A percentile compares a stretch with the other conserved stretches of the same genome.
Evolutionary conservation across 2,113 vertebrate species (phyloP).

Genomic region (Menidia beryllina): DNA sequence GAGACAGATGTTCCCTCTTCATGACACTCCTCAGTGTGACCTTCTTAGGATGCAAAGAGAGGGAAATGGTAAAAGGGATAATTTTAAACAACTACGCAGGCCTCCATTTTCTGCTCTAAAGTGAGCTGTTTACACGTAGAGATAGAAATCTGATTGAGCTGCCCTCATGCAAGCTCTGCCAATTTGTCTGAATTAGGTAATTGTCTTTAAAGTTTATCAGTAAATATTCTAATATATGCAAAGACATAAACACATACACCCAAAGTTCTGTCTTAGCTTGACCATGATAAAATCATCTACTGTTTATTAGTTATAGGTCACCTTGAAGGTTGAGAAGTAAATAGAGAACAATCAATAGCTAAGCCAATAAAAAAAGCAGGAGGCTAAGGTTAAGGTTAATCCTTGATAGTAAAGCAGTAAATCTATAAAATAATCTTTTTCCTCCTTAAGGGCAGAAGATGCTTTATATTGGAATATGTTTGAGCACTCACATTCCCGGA

Average conservation of each 20-base stretch:
- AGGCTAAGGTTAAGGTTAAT: conserved; percentile 78
- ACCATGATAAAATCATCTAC: conserved; percentile 41
- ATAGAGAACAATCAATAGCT: conserved; percentile 75
- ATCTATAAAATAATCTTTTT: conserved; percentile 82
- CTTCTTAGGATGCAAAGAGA: conserved; percentile 65
- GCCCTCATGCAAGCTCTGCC: too few relatives aligned
- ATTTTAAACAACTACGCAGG: conserved; percentile 10
- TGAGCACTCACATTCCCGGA: too few relatives aligned
- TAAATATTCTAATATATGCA: conserved; percentile 17
- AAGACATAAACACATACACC: conserved; percentile 1
- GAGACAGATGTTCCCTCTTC: conserved; percentile 82
- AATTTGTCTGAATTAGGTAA: too few relatives aligned
- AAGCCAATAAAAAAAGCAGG: conserved; percentile 76
- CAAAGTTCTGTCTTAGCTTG: conserved; percentile 19
- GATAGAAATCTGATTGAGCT: conserved; percentile 32
- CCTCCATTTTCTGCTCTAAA: conserved; percentile 23
- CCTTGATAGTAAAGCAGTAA: conserved; percentile 81
- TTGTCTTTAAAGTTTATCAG: background rate
- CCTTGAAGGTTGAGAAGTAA: conserved; percentile 70
- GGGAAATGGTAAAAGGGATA: conserved; percentile 32
- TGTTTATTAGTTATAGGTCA: conserved; percentile 81
- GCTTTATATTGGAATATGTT: conserved; percentile 61
- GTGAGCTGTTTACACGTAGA: conserved; percentile 34
- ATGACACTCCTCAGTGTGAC: conserved; percentile 71
- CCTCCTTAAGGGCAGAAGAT: conserved; percentile 37